Evolutionary conservation across 1,140 invertebrate species (phyloP).

Genomic region (Anadara kagoshimensis): DNA sequence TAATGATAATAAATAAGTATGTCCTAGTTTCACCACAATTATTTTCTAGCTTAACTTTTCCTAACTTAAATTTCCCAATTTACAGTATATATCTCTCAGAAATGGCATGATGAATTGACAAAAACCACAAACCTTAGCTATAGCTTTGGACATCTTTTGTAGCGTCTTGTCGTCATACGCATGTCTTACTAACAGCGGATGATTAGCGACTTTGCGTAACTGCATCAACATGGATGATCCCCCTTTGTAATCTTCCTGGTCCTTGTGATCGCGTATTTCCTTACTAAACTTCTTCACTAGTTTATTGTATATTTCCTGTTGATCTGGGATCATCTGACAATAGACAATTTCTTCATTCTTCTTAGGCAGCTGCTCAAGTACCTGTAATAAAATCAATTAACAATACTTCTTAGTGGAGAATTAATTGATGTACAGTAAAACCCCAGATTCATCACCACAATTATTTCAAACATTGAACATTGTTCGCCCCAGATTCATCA

Average conservation of each 20-base stretch:
- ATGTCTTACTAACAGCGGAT: constrained; percentile 82
- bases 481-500: no score
- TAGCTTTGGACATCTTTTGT: constrained; percentile 81
- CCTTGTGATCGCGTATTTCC: constrained; percentile 41
- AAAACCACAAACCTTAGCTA: constrained; percentile 78
- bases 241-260: constrained; percentile 31
- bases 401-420: no score
- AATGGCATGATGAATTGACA: background rate
- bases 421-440: no score
- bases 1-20: no score
- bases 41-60: no score
- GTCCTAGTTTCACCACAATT: no score
- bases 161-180: constrained; percentile 85
- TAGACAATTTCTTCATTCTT: constrained; percentile 83
- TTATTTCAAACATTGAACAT: no score
- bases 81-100: no score
- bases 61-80: no score
- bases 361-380: constrained; percentile 82
- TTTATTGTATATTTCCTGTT: constrained; percentile 84
- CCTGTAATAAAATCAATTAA: constrained; percentile 68
- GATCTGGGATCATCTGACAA: constrained; percentile 81
- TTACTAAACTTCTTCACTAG: constrained; percentile 81
- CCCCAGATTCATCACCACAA: no score
- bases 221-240: constrained; percentile 71
- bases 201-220: constrained; percentile 71